phyloP scores from a whole-genome alignment of 2,797 vertebrate genomes.

The Acanthopagrus latus region DNA sequence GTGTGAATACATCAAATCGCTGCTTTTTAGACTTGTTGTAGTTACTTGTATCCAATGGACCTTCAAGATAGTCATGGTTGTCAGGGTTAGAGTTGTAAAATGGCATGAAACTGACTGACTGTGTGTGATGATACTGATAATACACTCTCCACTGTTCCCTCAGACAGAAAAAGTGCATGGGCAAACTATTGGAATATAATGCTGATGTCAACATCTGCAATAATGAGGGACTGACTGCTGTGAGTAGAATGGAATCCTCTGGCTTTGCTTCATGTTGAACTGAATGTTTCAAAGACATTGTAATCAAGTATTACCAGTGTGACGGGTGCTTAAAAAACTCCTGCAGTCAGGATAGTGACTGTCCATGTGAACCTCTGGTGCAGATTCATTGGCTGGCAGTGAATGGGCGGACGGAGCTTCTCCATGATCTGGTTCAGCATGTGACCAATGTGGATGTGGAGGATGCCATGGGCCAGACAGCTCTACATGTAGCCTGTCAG shows the following conservation, averaged over 20 bases:
- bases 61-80: not conserved
- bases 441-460: conserved; percentile 98
- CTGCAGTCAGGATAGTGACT: not conserved
- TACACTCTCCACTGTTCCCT: conserved; percentile 43
- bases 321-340: not conserved
- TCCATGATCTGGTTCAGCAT: conserved; percentile 97
- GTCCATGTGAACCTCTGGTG: conserved; percentile 33
- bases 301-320: not conserved
- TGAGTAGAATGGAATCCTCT: conserved; percentile 82
- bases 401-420: conserved; percentile 96
- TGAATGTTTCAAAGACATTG: not conserved
- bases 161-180: conserved; percentile 99
- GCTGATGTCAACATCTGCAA: conserved; percentile 99
- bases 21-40: not conserved
- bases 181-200: conserved; percentile 94
- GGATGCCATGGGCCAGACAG: conserved; percentile 99
- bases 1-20: not conserved
- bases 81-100: not conserved
- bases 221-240: conserved; percentile 98
- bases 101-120: not conserved
- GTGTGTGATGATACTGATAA: not conserved
- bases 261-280: not conserved
- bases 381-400: conserved; percentile 99
- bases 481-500: conserved; percentile 97
- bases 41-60: not conserved